Percentiles rank a stretch among this genome's conserved stretches.
Evolutionary conservation across 2,113 vertebrate species (phyloP).

Genomic region (Triplophysa rosa): DNA sequence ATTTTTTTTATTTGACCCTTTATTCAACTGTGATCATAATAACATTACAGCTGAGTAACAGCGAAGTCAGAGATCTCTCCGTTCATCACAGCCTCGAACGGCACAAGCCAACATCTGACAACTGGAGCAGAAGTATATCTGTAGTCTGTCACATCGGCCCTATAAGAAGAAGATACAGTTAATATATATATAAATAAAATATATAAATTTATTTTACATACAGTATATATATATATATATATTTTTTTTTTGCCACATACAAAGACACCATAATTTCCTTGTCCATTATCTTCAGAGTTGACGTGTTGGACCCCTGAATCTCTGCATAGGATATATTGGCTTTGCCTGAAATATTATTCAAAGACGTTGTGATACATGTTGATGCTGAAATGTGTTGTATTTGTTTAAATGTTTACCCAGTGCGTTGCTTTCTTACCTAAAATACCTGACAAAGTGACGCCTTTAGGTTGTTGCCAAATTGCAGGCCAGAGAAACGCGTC

Average conservation of each 20-base stretch:
- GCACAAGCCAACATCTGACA: conserved; percentile 49
- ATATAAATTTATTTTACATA: not conserved
- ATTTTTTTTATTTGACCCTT: too few species aligned
- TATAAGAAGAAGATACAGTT: conserved; percentile 25
- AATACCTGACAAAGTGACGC: conserved; percentile 49
- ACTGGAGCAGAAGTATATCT: not conserved
- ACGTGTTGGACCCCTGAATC: conserved; percentile 21
- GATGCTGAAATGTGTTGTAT: not conserved
- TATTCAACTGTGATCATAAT: too few species aligned
- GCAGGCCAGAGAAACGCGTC: conserved; percentile 65
- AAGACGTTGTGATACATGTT: not conserved
- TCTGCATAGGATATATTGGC: conserved; percentile 28
- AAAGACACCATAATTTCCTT: not conserved
- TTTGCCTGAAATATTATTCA: conserved; percentile 30
- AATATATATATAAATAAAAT: not conserved
- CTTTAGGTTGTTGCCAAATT: conserved; percentile 51
- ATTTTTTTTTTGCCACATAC: conserved; percentile 1
- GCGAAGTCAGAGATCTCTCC: conserved; percentile 48
- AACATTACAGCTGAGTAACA: conserved; percentile 1
- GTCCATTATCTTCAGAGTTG: conserved; percentile 35
- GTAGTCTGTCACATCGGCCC: conserved; percentile 44
- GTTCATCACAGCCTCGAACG: conserved; percentile 43
- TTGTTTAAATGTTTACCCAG: not conserved
- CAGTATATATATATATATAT: too few species aligned
- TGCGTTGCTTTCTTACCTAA: conserved; percentile 55